Evolutionary conservation across 2,888 invertebrate genomes (phyloP).

Genomic region (Pseudoips prasinana): DNA sequence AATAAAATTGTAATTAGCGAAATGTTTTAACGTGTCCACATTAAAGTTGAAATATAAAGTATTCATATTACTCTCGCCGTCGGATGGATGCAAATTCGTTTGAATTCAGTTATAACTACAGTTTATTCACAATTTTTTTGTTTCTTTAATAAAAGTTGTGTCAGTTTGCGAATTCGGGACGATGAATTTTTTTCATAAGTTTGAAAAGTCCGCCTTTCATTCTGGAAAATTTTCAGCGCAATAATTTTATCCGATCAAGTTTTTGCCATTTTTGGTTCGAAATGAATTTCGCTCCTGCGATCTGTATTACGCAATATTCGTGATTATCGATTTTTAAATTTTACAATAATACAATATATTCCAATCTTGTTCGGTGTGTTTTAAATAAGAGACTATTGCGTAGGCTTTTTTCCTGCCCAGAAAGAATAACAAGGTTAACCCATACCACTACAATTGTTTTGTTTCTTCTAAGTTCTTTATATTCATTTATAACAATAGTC

Average conservation of each 20-base stretch:
- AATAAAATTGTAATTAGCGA: slow-evolving; percentile 27
- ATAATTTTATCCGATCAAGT: slow-evolving; percentile 15
- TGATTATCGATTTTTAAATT: no score
- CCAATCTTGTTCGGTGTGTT: no score
- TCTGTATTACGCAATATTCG: no score
- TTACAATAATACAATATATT: no score
- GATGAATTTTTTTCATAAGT: slow-evolving; percentile 20
- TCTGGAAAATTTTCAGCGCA: slow-evolving; percentile 11
- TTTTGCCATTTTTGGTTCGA: background rate
- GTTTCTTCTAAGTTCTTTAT: no score
- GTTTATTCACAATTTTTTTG: slow-evolving; percentile 29
- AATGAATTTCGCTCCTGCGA: slow-evolving; percentile 6
- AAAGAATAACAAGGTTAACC: no score
- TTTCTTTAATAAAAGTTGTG: slow-evolving; percentile 31
- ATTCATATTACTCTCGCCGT: slow-evolving; percentile 25
- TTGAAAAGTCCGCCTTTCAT: slow-evolving; percentile 14
- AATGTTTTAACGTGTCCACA: slow-evolving; percentile 13
- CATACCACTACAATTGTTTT: no score
- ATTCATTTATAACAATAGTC: no score
- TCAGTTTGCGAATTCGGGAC: slow-evolving; percentile 22
- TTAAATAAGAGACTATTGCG: no score
- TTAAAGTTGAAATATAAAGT: slow-evolving; percentile 31
- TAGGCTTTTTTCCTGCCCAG: no score
- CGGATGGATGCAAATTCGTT: slow-evolving; percentile 33
- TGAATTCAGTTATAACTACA: slow-evolving; percentile 37